These are phyloP conservation scores for Plebejus argus DNA, from an alignment of 2,888 invertebrate species.

Conservation along the genomic window DNA sequence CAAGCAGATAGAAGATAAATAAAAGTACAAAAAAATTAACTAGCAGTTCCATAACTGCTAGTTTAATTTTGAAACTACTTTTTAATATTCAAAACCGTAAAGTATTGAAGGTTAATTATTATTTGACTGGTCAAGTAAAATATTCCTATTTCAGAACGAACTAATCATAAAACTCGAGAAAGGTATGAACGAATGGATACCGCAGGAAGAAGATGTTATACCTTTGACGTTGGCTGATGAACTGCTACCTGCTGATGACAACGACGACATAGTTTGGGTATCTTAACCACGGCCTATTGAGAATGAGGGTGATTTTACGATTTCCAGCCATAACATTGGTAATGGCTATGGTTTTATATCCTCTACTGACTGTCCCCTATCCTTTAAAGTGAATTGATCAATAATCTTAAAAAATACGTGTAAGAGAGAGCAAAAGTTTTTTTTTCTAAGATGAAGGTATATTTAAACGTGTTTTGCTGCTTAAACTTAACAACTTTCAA, in stretches of 20 bases:
- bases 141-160: conserved; percentile 57
- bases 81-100: neutral
- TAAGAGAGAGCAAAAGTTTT: neutral
- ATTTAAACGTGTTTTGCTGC: neutral
- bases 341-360: conserved; percentile 25
- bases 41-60: too few species aligned
- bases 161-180: conserved; percentile 60
- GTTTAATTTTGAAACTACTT: too few species aligned
- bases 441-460: neutral
- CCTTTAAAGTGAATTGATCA: neutral
- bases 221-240: conserved; percentile 63
- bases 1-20: neutral
- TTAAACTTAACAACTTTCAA: neutral
- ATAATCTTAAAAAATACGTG: neutral
- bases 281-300: conserved; percentile 58
- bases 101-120: neutral
- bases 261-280: conserved; percentile 78
- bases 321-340: conserved; percentile 29
- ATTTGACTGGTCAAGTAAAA: neutral
- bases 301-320: conserved; percentile 55
- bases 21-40: neutral
- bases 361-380: neutral
- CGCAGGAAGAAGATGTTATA: conserved; percentile 44
- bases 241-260: conserved; percentile 59
- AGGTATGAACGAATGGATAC: conserved; percentile 45